Base-by-base conservation (phyloP, 2,113 vertebrate species). In the Nyctibius bracteatus region DNA sequence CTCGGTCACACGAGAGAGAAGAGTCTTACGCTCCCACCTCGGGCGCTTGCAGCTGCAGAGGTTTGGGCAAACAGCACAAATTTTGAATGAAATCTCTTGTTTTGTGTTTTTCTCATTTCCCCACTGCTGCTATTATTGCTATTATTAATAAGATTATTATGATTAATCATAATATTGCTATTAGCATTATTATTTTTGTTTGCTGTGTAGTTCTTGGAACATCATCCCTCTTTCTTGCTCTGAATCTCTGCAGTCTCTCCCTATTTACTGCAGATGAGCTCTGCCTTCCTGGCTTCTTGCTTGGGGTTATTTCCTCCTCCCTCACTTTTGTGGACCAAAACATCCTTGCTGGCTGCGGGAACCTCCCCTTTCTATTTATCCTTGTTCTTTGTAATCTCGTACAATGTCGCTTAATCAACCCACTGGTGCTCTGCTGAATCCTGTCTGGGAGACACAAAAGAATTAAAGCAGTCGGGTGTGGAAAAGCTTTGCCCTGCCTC, bases 331-430 rank as follows among this genome's bases (percentile, higher is more conserved):
- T 80, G 74, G 90, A 43, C 81, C 27, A 16, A 82, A 94, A 80
- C 4, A 81, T 66, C 90, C 71, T 83, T 80, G 54, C 21, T 14
- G 22, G 33, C 58, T 52, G 44, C 0, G 0, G 46, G 67, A 94
- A 31, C 74, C 87, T 95, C 81, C 90, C 54, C 49, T 12, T 87
- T 66, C 85, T 93, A 27, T 96, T 93, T 91, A 68, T 88, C 78
- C 71, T 73, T 0, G 6, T 65, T 49, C 74, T 87, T 82, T 91
- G 78, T 85, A 30, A 86, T 91, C 84, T 88, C 3, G 0, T 39
- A 61, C 81, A 80, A 49, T 58, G 59, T 4, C 14, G 87, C 74
- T 91, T 86, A 72, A 77, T 94, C 87, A 80, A 39, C 81, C 84
- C 70, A 10, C 65, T 57, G 72, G 75, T 81, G 88, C 82, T 88